Conservation (phyloP, 2,797 vertebrate species). For the Echeneis naucrates region DNA sequence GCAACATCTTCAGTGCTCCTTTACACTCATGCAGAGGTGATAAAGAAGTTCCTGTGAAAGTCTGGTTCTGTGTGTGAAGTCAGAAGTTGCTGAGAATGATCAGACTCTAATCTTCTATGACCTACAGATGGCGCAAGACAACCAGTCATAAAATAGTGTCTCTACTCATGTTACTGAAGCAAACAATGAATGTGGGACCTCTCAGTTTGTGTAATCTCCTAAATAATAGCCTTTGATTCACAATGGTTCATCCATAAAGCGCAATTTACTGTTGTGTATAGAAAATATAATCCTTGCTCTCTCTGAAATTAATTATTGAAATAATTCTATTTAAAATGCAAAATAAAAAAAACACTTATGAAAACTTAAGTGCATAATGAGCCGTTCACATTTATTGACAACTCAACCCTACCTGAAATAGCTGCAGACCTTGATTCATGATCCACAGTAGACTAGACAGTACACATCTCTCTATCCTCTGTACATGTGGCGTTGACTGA, state of each 20-base stretch:
- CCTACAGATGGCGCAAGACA: constrained; percentile 78
- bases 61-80: neutral
- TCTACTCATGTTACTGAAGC: neutral
- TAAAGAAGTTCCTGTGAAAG: neutral
- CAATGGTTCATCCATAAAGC: constrained; percentile 15
- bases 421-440: neutral
- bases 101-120: neutral
- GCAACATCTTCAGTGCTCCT: neutral
- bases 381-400: constrained; percentile 4
- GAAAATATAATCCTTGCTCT: neutral
- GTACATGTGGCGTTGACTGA: constrained; percentile 16
- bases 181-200: constrained; percentile 17
- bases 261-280: constrained; percentile 2
- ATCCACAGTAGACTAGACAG: constrained; percentile 7
- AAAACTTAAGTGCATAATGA: neutral
- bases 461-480: constrained; percentile 31
- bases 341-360: neutral
- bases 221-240: constrained; percentile 1
- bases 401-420: neutral
- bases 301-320: neutral
- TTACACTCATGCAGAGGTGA: constrained; percentile 9
- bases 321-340: neutral
- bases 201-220: constrained; percentile 13
- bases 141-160: constrained; percentile 39
- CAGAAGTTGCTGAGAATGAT: neutral